Evolutionary conservation across 1,140 invertebrate genomes (phyloP), one percentile per base, ranked within the genome.

Genomic region (Ceratina calcarata): DNA sequence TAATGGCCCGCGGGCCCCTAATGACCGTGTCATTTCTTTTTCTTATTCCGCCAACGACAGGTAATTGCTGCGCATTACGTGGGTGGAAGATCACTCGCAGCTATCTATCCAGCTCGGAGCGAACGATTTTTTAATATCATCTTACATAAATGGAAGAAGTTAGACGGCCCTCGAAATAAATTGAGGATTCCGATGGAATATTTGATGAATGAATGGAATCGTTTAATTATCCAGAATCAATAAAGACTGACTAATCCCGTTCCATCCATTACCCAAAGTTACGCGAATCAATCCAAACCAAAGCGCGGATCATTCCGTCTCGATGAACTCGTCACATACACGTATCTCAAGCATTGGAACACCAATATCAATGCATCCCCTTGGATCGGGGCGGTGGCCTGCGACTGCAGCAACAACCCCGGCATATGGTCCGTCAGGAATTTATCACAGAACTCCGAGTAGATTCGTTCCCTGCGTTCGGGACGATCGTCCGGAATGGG

Each of bases 381-480:
- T 65, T 60, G 18, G 65, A 80, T 71, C 57, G 45, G 13, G 18
- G 49, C 67, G 75, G 55, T 61, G 67, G 58, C 49, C 51, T 24
- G 27, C n/a, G 32, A n/a, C 45, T 32, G 27, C 27, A 45, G 6
- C 20, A 49, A 15, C 68, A 22, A 2, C 32, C 62, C 45, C 53
- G 51, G 57, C 83, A 83, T 84, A 84, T 76, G 83, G 67, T 78
- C 55, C 37, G 20, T 37, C 20, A 57, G 20, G 37, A 60, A 85
- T 84, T 84, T 78, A 80, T 84, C 72, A 62, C 37, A 45, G 71
- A 58, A 57, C 32, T 61, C 66, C 32, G 58, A 49, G 45, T 57
- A 61, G 79, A 86, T 82, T 85, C 84, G 77, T 81, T 66, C 27
- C 68, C 58, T 27, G n/a, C 51, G 53, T 66, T 15, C n/a, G 4